Conservation (phyloP, 2,888 invertebrate genomes). For the Lepidochitona cinerea region DNA sequence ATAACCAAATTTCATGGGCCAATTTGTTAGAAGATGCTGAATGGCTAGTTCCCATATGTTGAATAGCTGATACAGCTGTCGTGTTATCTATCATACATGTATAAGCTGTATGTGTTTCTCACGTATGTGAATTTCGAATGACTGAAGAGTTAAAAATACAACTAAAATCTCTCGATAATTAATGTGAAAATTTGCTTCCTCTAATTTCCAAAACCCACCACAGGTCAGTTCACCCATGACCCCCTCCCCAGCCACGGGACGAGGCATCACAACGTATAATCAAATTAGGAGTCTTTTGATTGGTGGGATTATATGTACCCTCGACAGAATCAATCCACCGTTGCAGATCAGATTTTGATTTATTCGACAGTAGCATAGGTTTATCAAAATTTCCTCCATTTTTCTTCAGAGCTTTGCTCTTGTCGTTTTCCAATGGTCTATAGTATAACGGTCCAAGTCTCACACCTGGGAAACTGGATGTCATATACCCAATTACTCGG, state of each 20-base stretch:
- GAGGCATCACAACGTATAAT: background rate
- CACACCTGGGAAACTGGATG: constrained; percentile 10
- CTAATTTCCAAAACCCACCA: background rate
- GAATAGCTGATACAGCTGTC: background rate
- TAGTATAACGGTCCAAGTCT: constrained; percentile 10
- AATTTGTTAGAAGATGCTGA: background rate
- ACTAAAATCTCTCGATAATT: background rate
- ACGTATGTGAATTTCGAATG: background rate
- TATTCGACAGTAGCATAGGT: background rate
- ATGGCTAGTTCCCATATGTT: background rate
- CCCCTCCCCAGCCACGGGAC: background rate
- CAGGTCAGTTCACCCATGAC: background rate
- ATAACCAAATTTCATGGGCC: background rate
- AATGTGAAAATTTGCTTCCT: background rate
- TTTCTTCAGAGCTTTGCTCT: background rate
- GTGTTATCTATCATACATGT: background rate
- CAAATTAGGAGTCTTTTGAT: background rate
- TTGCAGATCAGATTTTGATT: background rate
- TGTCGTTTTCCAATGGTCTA: constrained; percentile 7
- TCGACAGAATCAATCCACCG: background rate
- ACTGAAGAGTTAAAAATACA: background rate
- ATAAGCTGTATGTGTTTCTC: background rate
- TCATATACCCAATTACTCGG: constrained; percentile 4
- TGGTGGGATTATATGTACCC: background rate
- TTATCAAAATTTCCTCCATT: constrained; percentile 7